Evolutionary conservation across 2,113 vertebrate genomes (phyloP), one percentile per base, ranked within the genome.

Genomic region (Cisticola juncidis): DNA sequence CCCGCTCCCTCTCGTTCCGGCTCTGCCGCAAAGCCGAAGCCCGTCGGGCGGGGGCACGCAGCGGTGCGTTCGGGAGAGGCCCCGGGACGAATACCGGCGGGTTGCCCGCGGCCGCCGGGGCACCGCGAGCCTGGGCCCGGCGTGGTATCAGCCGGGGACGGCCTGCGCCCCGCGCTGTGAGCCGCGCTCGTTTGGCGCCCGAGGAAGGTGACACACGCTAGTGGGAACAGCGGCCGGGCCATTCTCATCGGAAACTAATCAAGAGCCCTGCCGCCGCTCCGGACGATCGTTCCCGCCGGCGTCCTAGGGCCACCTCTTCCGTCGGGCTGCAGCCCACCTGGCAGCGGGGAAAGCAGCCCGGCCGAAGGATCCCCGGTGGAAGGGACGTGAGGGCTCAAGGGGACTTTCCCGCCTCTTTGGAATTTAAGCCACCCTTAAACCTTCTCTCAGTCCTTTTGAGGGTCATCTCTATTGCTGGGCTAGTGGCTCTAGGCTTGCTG

Each of bases 31-130:
- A n/a, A 72, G 26, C 38, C 23, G 23, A 6, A 88, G 26, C 33
- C 58, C 48, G 28, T 79, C 29, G 64, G 64, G 62, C 4, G 19
- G 31, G 11, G 1, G 4, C 12, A 20, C 2, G 12, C 16, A 9
- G 48, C 26, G 8, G 5, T 5, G 77, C 13, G 58, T 2, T 23
- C 14, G 23, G 33, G n/a, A 21, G 53, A 68, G 79, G 74, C 44
- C 72, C 15, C 15, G 5, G n/a, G 6, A 58, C 3, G 6, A 35
- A 26, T 3, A 22, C 10, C 5, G 13, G 36, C 4, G 45, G 2
- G 13, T 1, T 44, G 40, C 21, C 38, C 25, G 9, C 6, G 7
- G 31, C 25, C 6, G 5, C 21, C 11, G 38, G n/a, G 56, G 7
- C 47, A 25, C 33, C 5, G n/a, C 1, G 50, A 64, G 40, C 54